phyloP scores from a whole-genome alignment of 2,797 vertebrate species.

The Sus cebifrons region DNA sequence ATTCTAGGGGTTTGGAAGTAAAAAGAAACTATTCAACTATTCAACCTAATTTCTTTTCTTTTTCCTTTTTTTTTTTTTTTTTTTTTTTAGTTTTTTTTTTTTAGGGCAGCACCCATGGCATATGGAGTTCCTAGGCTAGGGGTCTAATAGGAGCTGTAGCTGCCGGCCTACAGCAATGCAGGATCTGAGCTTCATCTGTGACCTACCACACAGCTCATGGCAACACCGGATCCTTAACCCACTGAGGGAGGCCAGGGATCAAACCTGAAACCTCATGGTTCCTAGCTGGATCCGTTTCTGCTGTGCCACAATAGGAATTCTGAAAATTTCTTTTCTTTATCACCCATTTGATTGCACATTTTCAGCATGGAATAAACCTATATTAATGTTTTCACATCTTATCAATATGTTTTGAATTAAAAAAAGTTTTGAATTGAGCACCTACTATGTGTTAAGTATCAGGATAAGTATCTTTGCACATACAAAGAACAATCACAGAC shows the following conservation, averaged over 20 bases:
- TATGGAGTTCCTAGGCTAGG: too few relatives aligned
- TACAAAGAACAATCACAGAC: background rate
- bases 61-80: background rate
- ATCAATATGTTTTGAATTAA: background rate
- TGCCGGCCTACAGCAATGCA: too few relatives aligned
- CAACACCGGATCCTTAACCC: too few relatives aligned
- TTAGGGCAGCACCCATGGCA: too few relatives aligned
- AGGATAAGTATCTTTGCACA: background rate
- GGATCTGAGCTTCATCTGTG: too few relatives aligned
- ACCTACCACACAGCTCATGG: too few relatives aligned
- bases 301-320: too few relatives aligned
- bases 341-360: background rate
- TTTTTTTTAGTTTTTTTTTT: too few relatives aligned
- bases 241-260: too few relatives aligned
- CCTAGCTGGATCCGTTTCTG: too few relatives aligned
- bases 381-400: slow-evolving; percentile 7
- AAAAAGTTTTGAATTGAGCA: background rate
- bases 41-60: background rate
- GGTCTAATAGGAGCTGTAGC: too few relatives aligned
- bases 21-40: background rate
- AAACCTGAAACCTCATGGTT: too few relatives aligned
- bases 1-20: background rate
- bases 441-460: background rate
- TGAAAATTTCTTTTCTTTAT: background rate
- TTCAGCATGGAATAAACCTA: background rate